These are phyloP conservation scores for Synanthedon tipuliformis DNA, from an alignment of 2,888 invertebrate genomes.

Conservation along the genomic window DNA sequence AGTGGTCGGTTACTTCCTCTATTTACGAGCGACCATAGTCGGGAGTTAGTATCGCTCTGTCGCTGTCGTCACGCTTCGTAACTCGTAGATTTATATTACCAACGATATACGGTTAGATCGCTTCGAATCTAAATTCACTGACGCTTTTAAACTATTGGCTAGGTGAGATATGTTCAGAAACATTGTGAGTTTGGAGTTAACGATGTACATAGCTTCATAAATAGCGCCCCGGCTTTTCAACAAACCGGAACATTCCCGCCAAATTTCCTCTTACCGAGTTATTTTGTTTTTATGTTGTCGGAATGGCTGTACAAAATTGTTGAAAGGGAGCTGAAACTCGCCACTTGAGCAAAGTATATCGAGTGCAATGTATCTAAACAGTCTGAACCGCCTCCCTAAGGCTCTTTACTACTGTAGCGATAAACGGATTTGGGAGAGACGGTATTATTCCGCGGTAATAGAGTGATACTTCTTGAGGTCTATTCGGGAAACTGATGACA, in stretches of 20 bases:
- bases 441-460: constrained; percentile 49
- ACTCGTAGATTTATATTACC: constrained; percentile 50
- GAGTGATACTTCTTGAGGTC: constrained; percentile 54
- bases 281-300: constrained; percentile 23
- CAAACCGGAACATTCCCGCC: constrained; percentile 5
- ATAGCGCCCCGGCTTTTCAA: background rate
- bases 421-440: constrained; percentile 56
- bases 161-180: background rate
- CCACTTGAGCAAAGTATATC: constrained; percentile 33
- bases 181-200: background rate
- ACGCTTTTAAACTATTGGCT: constrained; percentile 4
- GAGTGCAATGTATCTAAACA: constrained; percentile 45
- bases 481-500: constrained; percentile 52
- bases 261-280: constrained; percentile 18
- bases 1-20: constrained; percentile 50
- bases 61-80: constrained; percentile 58
- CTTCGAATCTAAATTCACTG: constrained; percentile 5
- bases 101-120: constrained; percentile 22
- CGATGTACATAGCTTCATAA: background rate
- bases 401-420: constrained; percentile 44
- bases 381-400: constrained; percentile 26
- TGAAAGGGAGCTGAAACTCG: constrained; percentile 24
- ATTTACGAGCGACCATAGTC: constrained; percentile 49
- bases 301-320: constrained; percentile 20
- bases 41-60: constrained; percentile 55